Percentiles rank a stretch among this genome's conserved stretches.
phyloP scores from a whole-genome alignment of 2,888 invertebrate species.

The Thumatha senex region DNA sequence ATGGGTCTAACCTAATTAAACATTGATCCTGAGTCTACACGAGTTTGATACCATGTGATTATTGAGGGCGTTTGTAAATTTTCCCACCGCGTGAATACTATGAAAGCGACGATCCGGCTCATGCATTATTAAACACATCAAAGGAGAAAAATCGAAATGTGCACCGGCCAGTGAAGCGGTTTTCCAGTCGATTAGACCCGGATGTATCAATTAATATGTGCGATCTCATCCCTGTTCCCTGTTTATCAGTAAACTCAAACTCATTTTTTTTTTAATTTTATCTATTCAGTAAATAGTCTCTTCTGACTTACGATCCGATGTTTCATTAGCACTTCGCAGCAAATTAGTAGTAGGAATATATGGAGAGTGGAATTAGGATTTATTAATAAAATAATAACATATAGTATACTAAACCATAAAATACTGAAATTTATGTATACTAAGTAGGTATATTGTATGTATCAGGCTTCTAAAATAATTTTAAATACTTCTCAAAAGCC shows the following conservation, averaged over 20 bases:
- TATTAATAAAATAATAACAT: no score
- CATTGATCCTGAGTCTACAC: conserved; percentile 28
- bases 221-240: conserved; percentile 32
- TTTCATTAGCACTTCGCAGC: no score
- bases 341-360: no score
- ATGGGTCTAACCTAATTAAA: conserved; percentile 34
- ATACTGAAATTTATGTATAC: no score
- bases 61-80: conserved; percentile 32
- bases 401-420: no score
- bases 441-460: no score
- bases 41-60: conserved; percentile 22
- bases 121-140: conserved; percentile 83
- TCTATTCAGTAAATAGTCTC: not conserved
- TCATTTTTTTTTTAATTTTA: no score
- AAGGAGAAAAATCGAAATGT: conserved; percentile 83
- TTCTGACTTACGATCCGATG: no score
- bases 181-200: conserved; percentile 76
- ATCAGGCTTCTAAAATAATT: no score
- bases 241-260: no score
- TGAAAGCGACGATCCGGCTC: conserved; percentile 60
- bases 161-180: conserved; percentile 76
- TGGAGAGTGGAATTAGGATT: no score
- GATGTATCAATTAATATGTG: conserved; percentile 73
- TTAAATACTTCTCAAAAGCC: no score
- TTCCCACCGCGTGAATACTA: conserved; percentile 41